Conservation (phyloP, 2,113 vertebrate genomes). For the Catharus bicknelli region DNA sequence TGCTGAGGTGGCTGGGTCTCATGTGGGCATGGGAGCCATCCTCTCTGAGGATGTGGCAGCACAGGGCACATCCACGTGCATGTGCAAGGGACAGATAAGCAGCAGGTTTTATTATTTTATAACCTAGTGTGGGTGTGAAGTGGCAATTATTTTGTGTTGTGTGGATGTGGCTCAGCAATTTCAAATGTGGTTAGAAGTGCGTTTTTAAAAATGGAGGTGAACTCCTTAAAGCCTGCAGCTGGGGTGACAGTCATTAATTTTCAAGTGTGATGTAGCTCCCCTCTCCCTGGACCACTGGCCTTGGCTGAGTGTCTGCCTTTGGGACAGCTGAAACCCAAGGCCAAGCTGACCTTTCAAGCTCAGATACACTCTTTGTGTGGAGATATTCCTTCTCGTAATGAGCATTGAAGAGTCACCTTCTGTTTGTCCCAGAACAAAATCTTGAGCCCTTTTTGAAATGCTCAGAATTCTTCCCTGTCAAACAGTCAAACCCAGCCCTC, state of each 20-base stretch:
- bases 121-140: accelerated
- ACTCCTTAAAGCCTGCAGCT: background rate
- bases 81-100: background rate
- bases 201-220: background rate
- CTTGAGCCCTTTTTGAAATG: background rate
- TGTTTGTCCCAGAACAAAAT: background rate
- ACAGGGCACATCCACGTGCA: accelerated
- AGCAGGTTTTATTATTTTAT: background rate
- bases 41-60: background rate
- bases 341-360: background rate
- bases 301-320: background rate
- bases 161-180: background rate
- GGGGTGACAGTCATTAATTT: background rate
- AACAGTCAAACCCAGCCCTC: background rate
- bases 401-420: background rate
- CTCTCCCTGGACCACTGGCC: background rate
- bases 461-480: background rate
- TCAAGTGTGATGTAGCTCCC: background rate
- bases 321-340: background rate
- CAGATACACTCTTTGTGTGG: background rate
- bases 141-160: background rate
- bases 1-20: background rate
- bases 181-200: background rate
- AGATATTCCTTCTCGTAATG: background rate
- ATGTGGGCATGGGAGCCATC: background rate